Percentiles rank a stretch among this genome's conserved stretches.
phyloP scores from a whole-genome alignment of 2,888 invertebrate genomes.

The Caenorhabditis virilis region DNA sequence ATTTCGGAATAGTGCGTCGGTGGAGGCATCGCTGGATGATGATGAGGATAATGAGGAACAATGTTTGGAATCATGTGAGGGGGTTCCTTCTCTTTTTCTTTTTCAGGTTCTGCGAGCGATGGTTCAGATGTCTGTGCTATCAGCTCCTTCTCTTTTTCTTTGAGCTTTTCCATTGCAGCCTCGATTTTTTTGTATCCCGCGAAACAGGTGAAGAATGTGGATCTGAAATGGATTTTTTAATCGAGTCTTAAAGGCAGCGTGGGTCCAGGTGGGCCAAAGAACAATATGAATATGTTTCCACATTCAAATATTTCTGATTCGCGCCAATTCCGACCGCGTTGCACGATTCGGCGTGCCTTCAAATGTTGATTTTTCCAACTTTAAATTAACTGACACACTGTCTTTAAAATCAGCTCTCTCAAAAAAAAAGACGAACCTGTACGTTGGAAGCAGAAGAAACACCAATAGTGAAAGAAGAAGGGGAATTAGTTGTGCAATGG shows the following conservation, averaged over 20 bases:
- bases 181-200: neutral
- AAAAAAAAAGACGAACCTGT: no score
- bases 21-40: no score
- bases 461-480: slow-evolving; percentile 21
- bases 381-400: no score
- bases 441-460: slow-evolving; percentile 30
- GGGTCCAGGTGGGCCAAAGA: neutral
- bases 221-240: neutral
- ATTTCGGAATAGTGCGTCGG: no score
- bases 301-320: no score
- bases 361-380: no score
- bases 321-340: no score
- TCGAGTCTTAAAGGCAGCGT: neutral
- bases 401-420: no score
- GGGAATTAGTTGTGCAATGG: slow-evolving; percentile 20
- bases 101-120: neutral
- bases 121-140: neutral
- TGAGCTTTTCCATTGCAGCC: neutral
- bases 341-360: no score
- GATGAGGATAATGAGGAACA: no score
- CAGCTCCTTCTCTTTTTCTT: neutral
- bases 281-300: neutral
- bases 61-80: no score
- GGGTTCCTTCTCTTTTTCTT: no score
- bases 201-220: neutral